phyloP scores from a whole-genome alignment of 2,113 vertebrate genomes.

The Beaufortia kweichowensis region DNA sequence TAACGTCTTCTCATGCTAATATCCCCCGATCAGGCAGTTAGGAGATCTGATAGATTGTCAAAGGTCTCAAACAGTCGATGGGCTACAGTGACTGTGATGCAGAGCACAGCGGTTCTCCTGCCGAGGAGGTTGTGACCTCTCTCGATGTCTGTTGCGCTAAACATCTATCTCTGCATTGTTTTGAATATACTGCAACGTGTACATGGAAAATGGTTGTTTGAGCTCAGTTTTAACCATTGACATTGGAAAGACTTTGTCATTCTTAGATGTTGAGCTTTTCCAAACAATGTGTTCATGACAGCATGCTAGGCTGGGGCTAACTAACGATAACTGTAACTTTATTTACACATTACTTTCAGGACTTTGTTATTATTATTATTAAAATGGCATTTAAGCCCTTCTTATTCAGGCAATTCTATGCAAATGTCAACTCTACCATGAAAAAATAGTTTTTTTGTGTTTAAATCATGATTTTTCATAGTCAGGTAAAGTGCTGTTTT shows the following conservation, averaged over 20 bases:
- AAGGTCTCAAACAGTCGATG: conserved; percentile 5
- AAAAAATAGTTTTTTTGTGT: too few relatives aligned
- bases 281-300: not conserved
- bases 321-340: too few relatives aligned
- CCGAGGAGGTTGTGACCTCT: not conserved
- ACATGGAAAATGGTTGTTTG: conserved; percentile 12
- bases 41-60: conserved; percentile 41
- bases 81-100: conserved; percentile 34
- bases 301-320: not conserved
- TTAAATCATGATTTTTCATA: too few relatives aligned
- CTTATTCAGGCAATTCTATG: too few relatives aligned
- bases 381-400: too few relatives aligned
- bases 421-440: too few relatives aligned
- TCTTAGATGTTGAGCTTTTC: not conserved
- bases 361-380: too few relatives aligned
- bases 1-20: conserved; percentile 72
- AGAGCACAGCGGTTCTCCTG: conserved; percentile 6
- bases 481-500: too few relatives aligned
- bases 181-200: not conserved
- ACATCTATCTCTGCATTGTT: conserved; percentile 11
- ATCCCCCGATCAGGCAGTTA: conserved; percentile 26
- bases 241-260: not conserved
- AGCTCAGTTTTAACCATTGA: not conserved
- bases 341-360: too few relatives aligned
- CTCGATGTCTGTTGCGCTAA: conserved; percentile 10